Evolutionary conservation across 2,113 vertebrate genomes (phyloP).

Genomic region (Gallinago paraguaiae): DNA sequence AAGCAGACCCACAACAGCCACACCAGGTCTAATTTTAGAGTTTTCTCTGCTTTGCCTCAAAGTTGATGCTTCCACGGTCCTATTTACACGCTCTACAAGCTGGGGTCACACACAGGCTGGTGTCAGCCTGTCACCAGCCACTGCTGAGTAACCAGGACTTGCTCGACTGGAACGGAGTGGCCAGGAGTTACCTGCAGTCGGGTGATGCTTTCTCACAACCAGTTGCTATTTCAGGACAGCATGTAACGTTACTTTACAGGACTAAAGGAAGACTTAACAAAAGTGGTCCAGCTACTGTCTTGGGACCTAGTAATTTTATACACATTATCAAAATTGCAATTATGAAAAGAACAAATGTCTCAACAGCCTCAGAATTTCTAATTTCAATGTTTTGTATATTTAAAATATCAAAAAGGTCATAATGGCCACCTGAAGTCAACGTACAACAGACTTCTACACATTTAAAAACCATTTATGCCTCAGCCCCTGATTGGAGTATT

Average conservation of each 20-base stretch:
- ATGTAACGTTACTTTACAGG: not conserved
- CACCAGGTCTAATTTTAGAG: not conserved
- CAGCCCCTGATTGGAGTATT: not conserved
- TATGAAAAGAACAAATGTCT: not conserved
- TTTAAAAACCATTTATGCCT: not conserved
- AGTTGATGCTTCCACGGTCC: not conserved
- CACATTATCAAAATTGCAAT: not conserved
- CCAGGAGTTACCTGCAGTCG: not conserved
- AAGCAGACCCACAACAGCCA: not conserved
- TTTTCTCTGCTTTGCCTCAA: not conserved
- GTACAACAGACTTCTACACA: not conserved
- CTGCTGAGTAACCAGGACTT: not conserved
- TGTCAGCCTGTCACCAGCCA: not conserved
- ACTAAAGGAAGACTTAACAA: not conserved
- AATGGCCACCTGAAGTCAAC: not conserved
- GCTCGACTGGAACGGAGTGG: not conserved
- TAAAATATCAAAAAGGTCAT: not conserved
- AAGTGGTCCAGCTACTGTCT: not conserved
- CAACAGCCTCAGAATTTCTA: not conserved
- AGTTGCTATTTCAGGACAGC: not conserved
- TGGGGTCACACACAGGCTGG: not conserved
- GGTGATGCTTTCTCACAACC: not conserved
- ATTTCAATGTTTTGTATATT: not conserved
- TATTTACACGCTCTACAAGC: not conserved
- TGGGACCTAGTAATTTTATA: not conserved